Base-by-base conservation (phyloP, 2,113 vertebrate species). In the Pseudolaguvia tuberculata region DNA sequence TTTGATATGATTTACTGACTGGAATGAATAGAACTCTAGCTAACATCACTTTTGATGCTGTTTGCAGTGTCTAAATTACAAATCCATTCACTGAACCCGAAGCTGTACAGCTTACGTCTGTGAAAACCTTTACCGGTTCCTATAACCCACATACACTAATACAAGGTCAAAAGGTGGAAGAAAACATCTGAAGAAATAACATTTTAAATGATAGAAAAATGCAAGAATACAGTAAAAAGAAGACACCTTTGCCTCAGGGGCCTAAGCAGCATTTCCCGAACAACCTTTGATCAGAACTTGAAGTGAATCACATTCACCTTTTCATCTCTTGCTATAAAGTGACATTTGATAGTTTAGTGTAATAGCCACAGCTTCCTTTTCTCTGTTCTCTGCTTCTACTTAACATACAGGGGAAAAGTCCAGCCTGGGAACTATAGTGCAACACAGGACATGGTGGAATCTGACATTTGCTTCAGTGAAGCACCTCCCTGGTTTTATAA, bases 401-500 rank as follows among this genome's bases (percentile, higher is more conserved):
- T 67, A 29, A 39, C 50, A 63, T 50, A 39, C 48, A 70, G 27
- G 42, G 51, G 42, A 53, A 47, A 27, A n/a, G 18, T 25, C 20
- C 39, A 56, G 15, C 21, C 50, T 74, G 56, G 53, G 68, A 53
- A 66, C 35, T 59, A 66, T 20, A 52, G 42, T 45, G 18, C 35
- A 71, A 31, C 14, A 10, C 29, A 29, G 58, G 57, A 31, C 50
- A 62, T 57, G 35, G 67, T 67, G 65, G 59, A 67, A 76, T 72
- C 35, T 65, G 67, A 55, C 55, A 45, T 61, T 61, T 71, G 45
- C 55, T 62, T 66, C 63, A 73, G 47, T 45, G 70, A 48, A 77
- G 29, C n/a, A 20, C 72, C 74, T 73, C 50, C 55, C 21, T 69
- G 79, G 62, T 50, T 80, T 77, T 77, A 53, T 72, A 79, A 80